phyloP scores from a whole-genome alignment of 2,113 vertebrate species.

The Tichodroma muraria region DNA sequence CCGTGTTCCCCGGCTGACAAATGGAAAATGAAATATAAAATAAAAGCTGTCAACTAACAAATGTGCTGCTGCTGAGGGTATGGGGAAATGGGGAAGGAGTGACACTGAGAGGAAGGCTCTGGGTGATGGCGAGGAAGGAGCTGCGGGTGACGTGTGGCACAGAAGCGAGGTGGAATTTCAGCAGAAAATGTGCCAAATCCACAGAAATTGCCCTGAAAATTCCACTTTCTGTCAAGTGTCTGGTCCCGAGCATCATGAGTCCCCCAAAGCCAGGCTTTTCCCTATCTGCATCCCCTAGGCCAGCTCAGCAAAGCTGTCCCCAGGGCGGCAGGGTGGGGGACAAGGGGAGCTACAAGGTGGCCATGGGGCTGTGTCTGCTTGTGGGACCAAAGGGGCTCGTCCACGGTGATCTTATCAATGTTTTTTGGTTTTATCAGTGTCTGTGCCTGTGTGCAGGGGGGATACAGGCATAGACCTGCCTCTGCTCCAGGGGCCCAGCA shows the following conservation, averaged over 20 bases:
- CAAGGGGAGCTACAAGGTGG: fast-evolving
- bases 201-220: background rate
- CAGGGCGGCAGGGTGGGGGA: background rate
- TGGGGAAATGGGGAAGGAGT: background rate
- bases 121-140: background rate
- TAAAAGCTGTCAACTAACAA: constrained; percentile 32
- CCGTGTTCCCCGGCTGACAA: constrained; percentile 18
- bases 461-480: fast-evolving
- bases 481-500: background rate
- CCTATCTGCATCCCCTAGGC: too few species aligned
- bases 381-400: background rate
- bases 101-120: background rate
- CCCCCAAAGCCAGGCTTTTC: background rate
- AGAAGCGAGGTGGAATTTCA: background rate
- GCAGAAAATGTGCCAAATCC: background rate
- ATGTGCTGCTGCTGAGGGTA: background rate
- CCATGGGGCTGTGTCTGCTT: fast-evolving
- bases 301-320: background rate
- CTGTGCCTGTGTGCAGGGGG: background rate
- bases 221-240: too few species aligned
- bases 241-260: fast-evolving
- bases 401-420: background rate
- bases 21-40: constrained; percentile 51
- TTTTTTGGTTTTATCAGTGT: too few species aligned
- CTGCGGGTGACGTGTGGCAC: background rate